Base-by-base conservation (phyloP, 2,113 vertebrate genomes). In the Nyctibius bracteatus region DNA sequence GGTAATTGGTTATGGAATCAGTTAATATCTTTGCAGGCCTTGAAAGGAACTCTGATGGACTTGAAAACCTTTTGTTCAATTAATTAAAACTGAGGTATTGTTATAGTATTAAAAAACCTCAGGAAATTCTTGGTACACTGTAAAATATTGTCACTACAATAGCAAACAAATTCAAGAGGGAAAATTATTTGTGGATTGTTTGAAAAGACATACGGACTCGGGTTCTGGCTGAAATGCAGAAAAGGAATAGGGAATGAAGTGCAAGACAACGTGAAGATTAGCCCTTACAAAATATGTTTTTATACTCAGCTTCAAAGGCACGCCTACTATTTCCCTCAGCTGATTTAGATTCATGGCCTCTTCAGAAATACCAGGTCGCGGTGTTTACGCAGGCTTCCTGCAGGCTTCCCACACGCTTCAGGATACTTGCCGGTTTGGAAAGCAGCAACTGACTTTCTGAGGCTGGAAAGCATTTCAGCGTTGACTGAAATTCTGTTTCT, bases 1-100 rank as follows among this genome's bases (percentile, higher is more conserved):
- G 98, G 99, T 99, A 99, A 99, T 99, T 99, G 99, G 99, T 98
- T 98, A 98, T 93, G 96, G 96, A 97, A 98, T 97, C 97, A 86
- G 96, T 96, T 98, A 98, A 99, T 98, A 98, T 97, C 98, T 98
- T 98, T 9, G 37, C 91, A 41, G 92, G 87, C 97, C 97, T 97
- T 97, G 96, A 97, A 98, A 98, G 98, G 98, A 98, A 97, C 97
- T 98, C 97, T 98, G 98, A 98, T 17, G 98, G 98, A 98, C 98
- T 97, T 96, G 98, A 98, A 98, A 98, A 95, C 96, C 98, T 99
- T 98, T 98, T 98, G 98, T 94, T 95, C 97, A 97, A 98, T 98
- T 99, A 99, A 99, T 99, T 99, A 99, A 98, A 98, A 98, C 96
- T 98, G 98, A 98, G 97, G 96, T 97, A 98, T 98, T 97, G 91